Conservation (phyloP, 2,797 vertebrate genomes). For the Fringilla coelebs region DNA sequence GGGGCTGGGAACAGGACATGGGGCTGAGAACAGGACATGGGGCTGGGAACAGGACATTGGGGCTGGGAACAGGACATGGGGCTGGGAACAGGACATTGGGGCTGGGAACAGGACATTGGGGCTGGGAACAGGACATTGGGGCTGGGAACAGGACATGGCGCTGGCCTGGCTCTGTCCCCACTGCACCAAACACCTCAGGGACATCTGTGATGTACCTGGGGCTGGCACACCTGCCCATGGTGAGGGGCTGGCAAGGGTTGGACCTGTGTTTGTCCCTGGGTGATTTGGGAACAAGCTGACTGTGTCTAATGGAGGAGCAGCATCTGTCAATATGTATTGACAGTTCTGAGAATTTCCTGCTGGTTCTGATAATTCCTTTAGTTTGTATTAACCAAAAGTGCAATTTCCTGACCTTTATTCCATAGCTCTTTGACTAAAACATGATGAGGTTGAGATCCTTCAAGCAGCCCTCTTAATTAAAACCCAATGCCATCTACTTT, state of each 20-base stretch:
- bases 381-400: constrained; percentile 5
- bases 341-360: background rate
- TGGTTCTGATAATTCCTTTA: constrained; percentile 15
- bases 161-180: background rate
- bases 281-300: background rate
- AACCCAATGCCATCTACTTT: constrained; percentile 26
- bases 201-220: background rate
- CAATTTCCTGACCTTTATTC: constrained; percentile 33
- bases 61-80: too few species aligned
- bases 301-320: background rate
- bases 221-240: background rate
- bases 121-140: too few species aligned
- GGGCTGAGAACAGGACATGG: too few species aligned
- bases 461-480: constrained; percentile 44
- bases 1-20: too few species aligned
- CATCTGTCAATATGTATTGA: constrained; percentile 10
- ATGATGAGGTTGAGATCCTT: constrained; percentile 21
- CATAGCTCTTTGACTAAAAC: background rate
- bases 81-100: too few species aligned
- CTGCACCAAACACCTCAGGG: rapidly evolving
- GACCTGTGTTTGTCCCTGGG: background rate
- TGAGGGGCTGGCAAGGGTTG: too few species aligned
- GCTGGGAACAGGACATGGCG: too few species aligned
- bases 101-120: too few species aligned
- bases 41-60: too few species aligned